Evolutionary conservation across 2,113 vertebrate species (phyloP).

Genomic region (Misgurnus anguillicaudatus): DNA sequence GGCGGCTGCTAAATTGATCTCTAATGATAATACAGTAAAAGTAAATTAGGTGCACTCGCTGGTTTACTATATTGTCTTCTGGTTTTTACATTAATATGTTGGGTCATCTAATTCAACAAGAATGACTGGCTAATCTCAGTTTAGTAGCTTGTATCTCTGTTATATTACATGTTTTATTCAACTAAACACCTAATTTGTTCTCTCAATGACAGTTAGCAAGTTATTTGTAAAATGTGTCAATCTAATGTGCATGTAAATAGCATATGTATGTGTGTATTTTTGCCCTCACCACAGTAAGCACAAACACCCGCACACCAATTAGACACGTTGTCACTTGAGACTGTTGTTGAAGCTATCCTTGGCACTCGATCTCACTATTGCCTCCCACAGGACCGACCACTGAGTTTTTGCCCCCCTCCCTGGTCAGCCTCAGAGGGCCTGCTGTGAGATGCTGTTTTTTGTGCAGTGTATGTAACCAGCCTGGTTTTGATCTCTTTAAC

Average conservation of each 20-base stretch:
- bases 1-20: too few species aligned
- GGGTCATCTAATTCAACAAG: too few species aligned
- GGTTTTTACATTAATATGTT: too few species aligned
- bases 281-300: slow-evolving; percentile 19
- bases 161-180: not conserved
- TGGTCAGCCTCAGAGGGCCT: slow-evolving; percentile 28
- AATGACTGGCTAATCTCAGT: not conserved
- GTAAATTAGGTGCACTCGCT: too few species aligned
- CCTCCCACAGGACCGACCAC: slow-evolving; percentile 36
- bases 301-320: slow-evolving; percentile 45
- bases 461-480: slow-evolving; percentile 14
- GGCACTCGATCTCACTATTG: slow-evolving; percentile 28
- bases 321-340: slow-evolving; percentile 39
- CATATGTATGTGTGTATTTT: slow-evolving; percentile 6
- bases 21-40: too few species aligned
- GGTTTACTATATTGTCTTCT: too few species aligned
- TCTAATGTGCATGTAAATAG: slow-evolving; percentile 23
- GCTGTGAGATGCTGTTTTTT: slow-evolving; percentile 28
- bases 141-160: not conserved
- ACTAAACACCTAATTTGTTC: not conserved
- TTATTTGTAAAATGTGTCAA: slow-evolving; percentile 11
- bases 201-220: not conserved
- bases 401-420: slow-evolving; percentile 29
- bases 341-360: slow-evolving; percentile 36
- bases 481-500: slow-evolving; percentile 27